Base-by-base conservation (phyloP, 2,113 vertebrate species). In the Isichthys henryi region DNA sequence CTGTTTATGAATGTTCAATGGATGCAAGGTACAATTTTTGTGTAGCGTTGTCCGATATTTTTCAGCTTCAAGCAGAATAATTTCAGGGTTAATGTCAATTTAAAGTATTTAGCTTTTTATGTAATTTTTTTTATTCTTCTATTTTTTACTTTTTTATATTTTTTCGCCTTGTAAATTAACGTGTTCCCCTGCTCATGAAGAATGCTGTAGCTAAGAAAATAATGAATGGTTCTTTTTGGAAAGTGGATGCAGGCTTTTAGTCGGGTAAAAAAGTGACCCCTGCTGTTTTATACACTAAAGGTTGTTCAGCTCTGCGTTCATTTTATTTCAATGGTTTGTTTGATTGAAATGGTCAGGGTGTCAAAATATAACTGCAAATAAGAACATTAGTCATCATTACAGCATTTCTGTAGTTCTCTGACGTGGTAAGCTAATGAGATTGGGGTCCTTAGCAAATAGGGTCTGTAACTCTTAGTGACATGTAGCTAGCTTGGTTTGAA, bases 61-160 rank as follows among this genome's bases (percentile, higher is more conserved):
- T 50, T 83, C 10, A 48, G 45, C n/a, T 13, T 86, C n/a, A 45
- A 87, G 23, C 17, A n/a, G 91, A 94, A 91, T 92, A 94, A 94
- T 49, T 48, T n/a, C 48, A 48, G 39, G 21, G 6, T 49, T 45
- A 45, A 46, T 46, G 43, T 84, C 19, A 83, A 83, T 19, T n/a
- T 27, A 86, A 31, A 70, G 62, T 27, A 13, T 31, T 70, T 70
- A 13, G 62, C 62, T 70, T 70, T 70, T 31, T 70, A 31, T 70
- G 13, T 31, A 35, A 43, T 80, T 43, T 35, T 80, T 80, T 19
- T 17, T 77, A 17, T 39, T 39, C 27, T 77, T 31, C 15, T 15
- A 39, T 77, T 39, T 77, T 77, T 17, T 15, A 77, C 23, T 19
- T 77, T 17, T 77, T 77, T 39, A 35, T 39, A 39, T 39, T 43